These are phyloP conservation scores for Antheraea mylitta DNA, from an alignment of 1,140 invertebrate genomes.

Conservation along the genomic window DNA sequence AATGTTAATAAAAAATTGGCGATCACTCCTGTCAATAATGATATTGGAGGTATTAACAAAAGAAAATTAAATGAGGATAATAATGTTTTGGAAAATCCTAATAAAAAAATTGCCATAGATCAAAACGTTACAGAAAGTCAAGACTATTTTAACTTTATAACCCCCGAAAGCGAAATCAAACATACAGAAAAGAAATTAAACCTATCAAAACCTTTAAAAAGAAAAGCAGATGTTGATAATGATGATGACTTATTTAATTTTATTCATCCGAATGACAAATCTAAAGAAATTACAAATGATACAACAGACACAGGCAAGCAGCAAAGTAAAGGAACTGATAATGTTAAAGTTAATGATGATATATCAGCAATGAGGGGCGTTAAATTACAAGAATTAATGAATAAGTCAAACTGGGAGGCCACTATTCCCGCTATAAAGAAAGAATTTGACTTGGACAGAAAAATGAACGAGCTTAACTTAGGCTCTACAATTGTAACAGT, in stretches of 20 bases:
- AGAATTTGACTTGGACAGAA: conserved; percentile 49
- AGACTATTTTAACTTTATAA: conserved; percentile 56
- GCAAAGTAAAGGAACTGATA: not conserved
- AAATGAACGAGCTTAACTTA: conserved; percentile 53
- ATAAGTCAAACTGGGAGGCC: conserved; percentile 27
- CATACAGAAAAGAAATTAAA: conserved; percentile 47
- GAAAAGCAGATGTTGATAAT: conserved; percentile 40
- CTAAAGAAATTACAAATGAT: not conserved
- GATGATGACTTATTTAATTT: conserved; percentile 66
- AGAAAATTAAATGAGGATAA: conserved; percentile 40
- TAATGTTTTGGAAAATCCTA: conserved; percentile 30
- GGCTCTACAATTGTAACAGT: conserved; percentile 49
- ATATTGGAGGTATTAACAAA: conserved; percentile 35
- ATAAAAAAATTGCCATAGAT: conserved; percentile 49
- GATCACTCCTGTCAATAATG: conserved; percentile 15
- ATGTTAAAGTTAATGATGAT: conserved; percentile 23
- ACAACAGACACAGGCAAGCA: not conserved
- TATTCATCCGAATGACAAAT: conserved; percentile 33
- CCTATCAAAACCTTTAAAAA: conserved; percentile 56
- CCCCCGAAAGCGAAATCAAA: conserved; percentile 23
- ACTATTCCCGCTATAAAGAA: conserved; percentile 27
- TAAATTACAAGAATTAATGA: conserved; percentile 54
- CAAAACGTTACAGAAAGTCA: conserved; percentile 27
- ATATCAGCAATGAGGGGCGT: conserved; percentile 47
- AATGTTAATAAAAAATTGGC: conserved; percentile 48